Evolutionary conservation across 2,113 vertebrate species (phyloP).

Genomic region (Sinocyclocheilus rhinocerous): DNA sequence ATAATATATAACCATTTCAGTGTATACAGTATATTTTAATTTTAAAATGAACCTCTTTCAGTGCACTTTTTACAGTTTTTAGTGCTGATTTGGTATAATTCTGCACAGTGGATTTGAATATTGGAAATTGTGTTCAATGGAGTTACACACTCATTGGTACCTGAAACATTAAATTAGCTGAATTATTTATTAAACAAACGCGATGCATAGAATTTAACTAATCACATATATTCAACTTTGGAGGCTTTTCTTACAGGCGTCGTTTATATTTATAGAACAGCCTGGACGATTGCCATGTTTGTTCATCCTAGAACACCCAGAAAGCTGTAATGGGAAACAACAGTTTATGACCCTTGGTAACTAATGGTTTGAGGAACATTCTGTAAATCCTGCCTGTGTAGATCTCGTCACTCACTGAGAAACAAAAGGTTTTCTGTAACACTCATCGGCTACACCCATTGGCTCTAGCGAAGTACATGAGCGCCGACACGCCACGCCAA

Average conservation of each 20-base stretch:
- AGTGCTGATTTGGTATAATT: not conserved
- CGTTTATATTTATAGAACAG: not conserved
- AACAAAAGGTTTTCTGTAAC: slow-evolving; percentile 60
- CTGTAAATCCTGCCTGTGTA: slow-evolving; percentile 36
- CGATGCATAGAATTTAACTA: not conserved
- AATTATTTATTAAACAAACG: not conserved
- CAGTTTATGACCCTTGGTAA: slow-evolving; percentile 7
- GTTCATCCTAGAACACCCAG: slow-evolving; percentile 24
- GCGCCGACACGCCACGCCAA: slow-evolving; percentile 18
- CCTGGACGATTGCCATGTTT: not conserved
- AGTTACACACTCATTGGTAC: not conserved
- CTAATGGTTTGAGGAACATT: not conserved
- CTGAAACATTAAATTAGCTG: not conserved
- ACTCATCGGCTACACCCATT: slow-evolving; percentile 51
- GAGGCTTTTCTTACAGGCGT: not conserved
- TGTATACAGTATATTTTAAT: too few species aligned
- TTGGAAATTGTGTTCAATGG: not conserved
- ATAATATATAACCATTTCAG: too few species aligned
- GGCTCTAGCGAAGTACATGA: slow-evolving; percentile 6
- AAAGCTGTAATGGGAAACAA: slow-evolving; percentile 22
- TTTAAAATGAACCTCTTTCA: too few species aligned
- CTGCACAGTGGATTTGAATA: not conserved
- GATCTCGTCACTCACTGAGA: slow-evolving; percentile 51
- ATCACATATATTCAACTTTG: not conserved
- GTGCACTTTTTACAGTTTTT: too few species aligned